Conservation (phyloP, 2,113 vertebrate species). For the Lophura nycthemera region DNA sequence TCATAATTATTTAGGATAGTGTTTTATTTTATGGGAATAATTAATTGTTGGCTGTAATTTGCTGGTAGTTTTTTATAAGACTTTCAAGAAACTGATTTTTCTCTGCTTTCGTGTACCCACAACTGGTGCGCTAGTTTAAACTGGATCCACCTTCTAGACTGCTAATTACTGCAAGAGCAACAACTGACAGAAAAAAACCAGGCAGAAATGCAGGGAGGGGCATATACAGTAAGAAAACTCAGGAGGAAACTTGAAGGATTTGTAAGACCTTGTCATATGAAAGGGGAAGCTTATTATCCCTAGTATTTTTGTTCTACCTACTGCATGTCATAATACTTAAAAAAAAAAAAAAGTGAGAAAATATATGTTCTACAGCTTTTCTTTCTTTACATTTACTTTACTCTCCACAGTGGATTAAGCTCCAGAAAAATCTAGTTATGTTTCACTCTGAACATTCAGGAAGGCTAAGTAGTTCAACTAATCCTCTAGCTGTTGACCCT, state of each 20-base stretch:
- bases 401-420: neutral
- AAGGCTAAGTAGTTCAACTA: neutral
- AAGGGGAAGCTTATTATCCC: neutral
- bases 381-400: no score
- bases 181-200: neutral
- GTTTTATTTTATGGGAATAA: neutral
- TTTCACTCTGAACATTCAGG: neutral
- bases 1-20: neutral
- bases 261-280: neutral
- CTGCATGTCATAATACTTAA: neutral
- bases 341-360: neutral
- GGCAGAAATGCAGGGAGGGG: neutral
- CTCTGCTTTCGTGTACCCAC: fast-evolving
- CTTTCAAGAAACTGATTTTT: neutral
- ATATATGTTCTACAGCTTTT: no score
- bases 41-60: neutral
- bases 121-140: neutral
- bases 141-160: neutral
- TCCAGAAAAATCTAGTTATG: neutral
- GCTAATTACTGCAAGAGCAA: neutral
- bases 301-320: neutral
- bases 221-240: neutral
- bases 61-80: neutral
- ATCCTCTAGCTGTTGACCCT: constrained; percentile 13
- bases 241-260: neutral